These are phyloP conservation scores for Phaenicophaeus curvirostris DNA, from an alignment of 2,797 vertebrate genomes.

Conservation along the genomic window DNA sequence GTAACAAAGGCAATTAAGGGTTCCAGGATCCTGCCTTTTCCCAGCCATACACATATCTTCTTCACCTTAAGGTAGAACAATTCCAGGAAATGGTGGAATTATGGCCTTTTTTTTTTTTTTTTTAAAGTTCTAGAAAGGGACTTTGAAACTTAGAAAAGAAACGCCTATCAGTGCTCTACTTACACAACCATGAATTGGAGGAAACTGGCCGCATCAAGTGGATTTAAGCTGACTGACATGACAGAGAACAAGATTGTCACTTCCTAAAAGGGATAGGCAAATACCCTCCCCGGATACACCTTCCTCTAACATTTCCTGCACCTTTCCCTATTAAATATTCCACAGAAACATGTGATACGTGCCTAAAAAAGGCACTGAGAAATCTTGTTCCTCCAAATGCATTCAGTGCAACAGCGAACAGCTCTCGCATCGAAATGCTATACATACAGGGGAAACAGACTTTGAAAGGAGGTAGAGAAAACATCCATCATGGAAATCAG, in stretches of 20 bases:
- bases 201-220: constrained; percentile 71
- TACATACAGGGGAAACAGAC: neutral
- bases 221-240: constrained; percentile 70
- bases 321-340: constrained; percentile 47
- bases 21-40: constrained; percentile 75
- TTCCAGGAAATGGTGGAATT: constrained; percentile 81
- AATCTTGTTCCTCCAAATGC: neutral
- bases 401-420: neutral
- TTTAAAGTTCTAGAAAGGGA: constrained; percentile 70
- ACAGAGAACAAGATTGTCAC: constrained; percentile 69
- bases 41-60: constrained; percentile 70
- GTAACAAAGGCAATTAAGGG: constrained; percentile 74
- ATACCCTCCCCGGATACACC: constrained; percentile 76
- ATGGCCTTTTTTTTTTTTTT: constrained; percentile 53
- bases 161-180: constrained; percentile 69
- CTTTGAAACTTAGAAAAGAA: constrained; percentile 70
- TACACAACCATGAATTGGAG: constrained; percentile 76
- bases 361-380: neutral
- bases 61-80: constrained; percentile 81
- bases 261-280: constrained; percentile 74
- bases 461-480: neutral
- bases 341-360: neutral
- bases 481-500: neutral
- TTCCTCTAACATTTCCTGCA: constrained; percentile 74
- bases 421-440: neutral